phyloP scores from a whole-genome alignment of 2,113 vertebrate genomes.

The Larimichthys crocea region DNA sequence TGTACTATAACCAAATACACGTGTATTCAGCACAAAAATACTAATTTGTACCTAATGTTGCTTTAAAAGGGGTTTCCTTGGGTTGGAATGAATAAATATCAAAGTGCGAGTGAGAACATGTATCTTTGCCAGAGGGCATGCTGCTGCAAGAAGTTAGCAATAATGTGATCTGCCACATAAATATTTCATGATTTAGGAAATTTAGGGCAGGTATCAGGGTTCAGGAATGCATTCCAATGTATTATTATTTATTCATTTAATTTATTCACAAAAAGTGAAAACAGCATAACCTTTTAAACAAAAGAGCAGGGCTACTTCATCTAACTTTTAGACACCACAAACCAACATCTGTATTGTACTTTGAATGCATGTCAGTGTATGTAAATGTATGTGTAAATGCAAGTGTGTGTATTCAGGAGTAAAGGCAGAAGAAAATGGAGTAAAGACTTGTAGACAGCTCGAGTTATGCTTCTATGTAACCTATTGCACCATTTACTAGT shows the following conservation, averaged over 20 bases:
- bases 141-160: too few species aligned
- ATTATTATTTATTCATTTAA: too few species aligned
- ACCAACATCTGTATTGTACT: neutral
- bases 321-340: neutral
- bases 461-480: too few species aligned
- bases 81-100: neutral
- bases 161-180: neutral
- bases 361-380: neutral
- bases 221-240: neutral
- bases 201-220: neutral
- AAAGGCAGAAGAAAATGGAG: constrained; percentile 6
- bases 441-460: neutral
- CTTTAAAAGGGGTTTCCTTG: neutral
- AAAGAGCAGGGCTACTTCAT: too few species aligned
- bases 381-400: constrained; percentile 26
- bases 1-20: too few species aligned
- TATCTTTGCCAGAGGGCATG: neutral
- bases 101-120: neutral
- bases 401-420: neutral
- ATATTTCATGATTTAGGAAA: neutral
- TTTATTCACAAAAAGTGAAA: neutral
- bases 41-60: too few species aligned
- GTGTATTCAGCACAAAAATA: too few species aligned
- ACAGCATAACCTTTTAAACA: neutral
- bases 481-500: too few species aligned